phyloP scores from a whole-genome alignment of 2,888 invertebrate species.

The Philonicus albiceps region DNA sequence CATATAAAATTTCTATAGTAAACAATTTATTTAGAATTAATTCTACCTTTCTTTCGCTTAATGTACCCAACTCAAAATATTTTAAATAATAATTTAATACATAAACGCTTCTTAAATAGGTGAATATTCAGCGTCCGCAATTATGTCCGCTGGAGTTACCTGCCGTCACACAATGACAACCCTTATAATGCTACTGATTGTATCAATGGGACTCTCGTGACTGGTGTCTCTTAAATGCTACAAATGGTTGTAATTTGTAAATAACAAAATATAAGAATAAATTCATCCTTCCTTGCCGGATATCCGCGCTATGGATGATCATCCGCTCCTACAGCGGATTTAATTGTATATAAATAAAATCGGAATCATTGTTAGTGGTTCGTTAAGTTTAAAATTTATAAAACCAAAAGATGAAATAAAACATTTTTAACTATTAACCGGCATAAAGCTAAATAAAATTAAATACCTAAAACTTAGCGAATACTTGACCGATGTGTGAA shows the following conservation, averaged over 20 bases:
- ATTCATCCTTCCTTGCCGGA: background rate
- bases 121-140: conserved; percentile 63
- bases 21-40: background rate
- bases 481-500: background rate
- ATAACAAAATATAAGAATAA: background rate
- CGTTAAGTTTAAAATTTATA: conserved; percentile 11
- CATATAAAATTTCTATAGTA: background rate
- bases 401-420: background rate
- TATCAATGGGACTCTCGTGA: conserved; percentile 6
- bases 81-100: background rate
- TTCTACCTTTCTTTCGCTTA: too few species aligned
- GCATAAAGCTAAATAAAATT: background rate
- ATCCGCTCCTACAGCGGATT: background rate
- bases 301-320: background rate
- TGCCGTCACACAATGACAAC: background rate
- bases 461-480: background rate
- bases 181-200: background rate
- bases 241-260: background rate
- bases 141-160: conserved; percentile 54
- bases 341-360: background rate
- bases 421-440: background rate
- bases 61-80: too few species aligned
- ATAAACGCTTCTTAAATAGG: conserved; percentile 52
- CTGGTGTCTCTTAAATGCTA: background rate
- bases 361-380: conserved; percentile 21